phyloP scores from a whole-genome alignment of 2,888 invertebrate genomes.

The Pyrrhosoma nymphula region DNA sequence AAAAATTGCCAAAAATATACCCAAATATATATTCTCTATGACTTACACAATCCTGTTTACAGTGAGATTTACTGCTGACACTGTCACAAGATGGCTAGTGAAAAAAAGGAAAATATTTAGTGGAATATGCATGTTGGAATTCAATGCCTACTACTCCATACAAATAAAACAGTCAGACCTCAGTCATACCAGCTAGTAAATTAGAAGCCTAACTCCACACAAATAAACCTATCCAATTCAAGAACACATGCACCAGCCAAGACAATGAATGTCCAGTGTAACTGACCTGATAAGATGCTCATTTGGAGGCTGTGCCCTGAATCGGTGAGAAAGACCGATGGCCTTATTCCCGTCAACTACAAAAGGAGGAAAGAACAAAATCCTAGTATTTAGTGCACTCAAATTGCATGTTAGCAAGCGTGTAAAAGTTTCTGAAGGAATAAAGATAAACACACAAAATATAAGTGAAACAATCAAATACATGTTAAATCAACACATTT shows the following conservation, averaged over 20 bases:
- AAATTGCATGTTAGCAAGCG: constrained; percentile 25
- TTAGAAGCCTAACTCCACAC: constrained; percentile 47
- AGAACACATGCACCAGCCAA: neutral
- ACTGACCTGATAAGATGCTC: constrained; percentile 86
- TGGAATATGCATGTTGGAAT: constrained; percentile 67
- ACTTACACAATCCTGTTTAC: constrained; percentile 96
- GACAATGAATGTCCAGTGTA: constrained; percentile 45
- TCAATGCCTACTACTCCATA: constrained; percentile 42
- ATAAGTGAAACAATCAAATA: constrained; percentile 57
- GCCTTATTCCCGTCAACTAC: constrained; percentile 80
- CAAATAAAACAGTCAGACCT: constrained; percentile 41
- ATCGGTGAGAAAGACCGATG: constrained; percentile 82
- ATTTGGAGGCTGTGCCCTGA: constrained; percentile 84
- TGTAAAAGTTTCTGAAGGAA: constrained; percentile 69
- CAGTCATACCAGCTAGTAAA: constrained; percentile 42
- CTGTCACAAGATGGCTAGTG: constrained; percentile 94
- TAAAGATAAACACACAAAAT: constrained; percentile 65
- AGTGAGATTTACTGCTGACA: constrained; percentile 94
- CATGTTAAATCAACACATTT: neutral
- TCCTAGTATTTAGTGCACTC: constrained; percentile 70
- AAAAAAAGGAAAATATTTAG: constrained; percentile 73
- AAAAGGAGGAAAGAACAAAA: constrained; percentile 77
- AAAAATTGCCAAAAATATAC: constrained; percentile 35
- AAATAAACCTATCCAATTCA: constrained; percentile 34
- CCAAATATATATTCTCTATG: constrained; percentile 71